Percentiles rank a stretch among this genome's conserved stretches.
Conservation (phyloP, 2,113 vertebrate genomes). For the Ailuropoda melanoleuca region DNA sequence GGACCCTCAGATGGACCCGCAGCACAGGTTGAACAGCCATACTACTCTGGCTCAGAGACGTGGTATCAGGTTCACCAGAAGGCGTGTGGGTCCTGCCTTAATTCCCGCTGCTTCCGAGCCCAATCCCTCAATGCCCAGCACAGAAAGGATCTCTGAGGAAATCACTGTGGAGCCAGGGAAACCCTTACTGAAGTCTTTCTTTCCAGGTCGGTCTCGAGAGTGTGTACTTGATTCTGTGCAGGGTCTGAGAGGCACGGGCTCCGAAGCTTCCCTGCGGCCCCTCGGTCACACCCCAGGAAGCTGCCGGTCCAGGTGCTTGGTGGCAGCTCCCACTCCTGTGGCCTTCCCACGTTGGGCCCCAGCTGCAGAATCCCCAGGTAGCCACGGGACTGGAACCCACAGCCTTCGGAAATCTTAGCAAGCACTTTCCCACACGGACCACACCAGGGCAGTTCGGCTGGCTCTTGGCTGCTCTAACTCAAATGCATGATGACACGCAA, state of each 20-base stretch:
- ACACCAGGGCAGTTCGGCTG: accelerated
- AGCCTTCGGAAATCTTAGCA: not conserved
- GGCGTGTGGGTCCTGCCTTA: not conserved
- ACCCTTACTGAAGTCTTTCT: not conserved
- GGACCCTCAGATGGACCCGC: not conserved
- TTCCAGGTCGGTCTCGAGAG: not conserved
- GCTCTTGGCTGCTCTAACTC: not conserved
- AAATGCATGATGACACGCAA: not conserved
- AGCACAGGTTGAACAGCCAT: not conserved
- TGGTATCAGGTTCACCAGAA: not conserved
- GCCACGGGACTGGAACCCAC: not conserved
- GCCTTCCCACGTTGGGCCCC: accelerated
- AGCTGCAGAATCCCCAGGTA: not conserved
- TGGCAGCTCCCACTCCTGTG: accelerated
- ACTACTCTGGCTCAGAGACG: not conserved
- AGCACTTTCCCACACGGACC: not conserved
- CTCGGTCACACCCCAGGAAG: not conserved
- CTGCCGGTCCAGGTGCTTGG: not conserved
- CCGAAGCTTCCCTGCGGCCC: not conserved
- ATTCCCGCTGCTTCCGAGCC: not conserved
- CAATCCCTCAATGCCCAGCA: not conserved
- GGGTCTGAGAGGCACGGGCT: not conserved
- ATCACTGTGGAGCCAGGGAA: not conserved
- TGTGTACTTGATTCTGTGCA: not conserved
- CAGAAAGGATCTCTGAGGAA: not conserved